These are phyloP conservation scores for Nemotelus pantherinus DNA, from an alignment of 2,888 invertebrate species.

Conservation along the genomic window DNA sequence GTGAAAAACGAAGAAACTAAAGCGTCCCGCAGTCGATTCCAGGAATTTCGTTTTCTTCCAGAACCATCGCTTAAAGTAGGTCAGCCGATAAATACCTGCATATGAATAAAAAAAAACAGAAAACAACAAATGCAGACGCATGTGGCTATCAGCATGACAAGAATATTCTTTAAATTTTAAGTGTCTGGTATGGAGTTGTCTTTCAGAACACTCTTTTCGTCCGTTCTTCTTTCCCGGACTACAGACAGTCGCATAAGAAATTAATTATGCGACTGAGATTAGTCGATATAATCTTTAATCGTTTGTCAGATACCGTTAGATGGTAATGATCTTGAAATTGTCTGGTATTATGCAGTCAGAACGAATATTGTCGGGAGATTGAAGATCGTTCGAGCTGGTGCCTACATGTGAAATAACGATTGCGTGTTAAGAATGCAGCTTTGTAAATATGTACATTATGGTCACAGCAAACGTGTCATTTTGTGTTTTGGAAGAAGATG, in stretches of 20 bases:
- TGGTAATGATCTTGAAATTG: slow-evolving; percentile 35
- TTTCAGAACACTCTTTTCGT: not conserved
- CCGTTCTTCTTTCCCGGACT: slow-evolving; percentile 8
- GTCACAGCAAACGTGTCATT: too few relatives aligned
- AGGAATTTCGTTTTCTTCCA: slow-evolving; percentile 44
- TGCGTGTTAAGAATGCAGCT: not conserved
- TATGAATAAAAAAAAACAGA: not conserved
- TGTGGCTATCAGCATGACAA: slow-evolving; percentile 24
- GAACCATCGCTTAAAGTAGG: slow-evolving; percentile 31
- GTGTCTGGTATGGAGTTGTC: not conserved
- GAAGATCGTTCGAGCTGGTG: not conserved
- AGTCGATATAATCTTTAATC: not conserved
- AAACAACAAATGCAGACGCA: not conserved
- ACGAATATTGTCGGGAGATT: slow-evolving; percentile 1
- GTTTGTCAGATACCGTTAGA: slow-evolving; percentile 21
- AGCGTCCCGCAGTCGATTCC: slow-evolving; percentile 6
- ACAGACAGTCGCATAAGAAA: not conserved
- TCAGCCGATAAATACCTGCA: slow-evolving; percentile 5
- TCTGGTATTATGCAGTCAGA: slow-evolving; percentile 1
- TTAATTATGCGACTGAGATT: not conserved
- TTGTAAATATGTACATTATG: too few relatives aligned
- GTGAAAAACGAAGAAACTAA: not conserved
- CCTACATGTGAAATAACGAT: not conserved
- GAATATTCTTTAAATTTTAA: slow-evolving; percentile 17
- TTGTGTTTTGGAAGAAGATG: too few relatives aligned